Percentiles rank a stretch among this genome's conserved stretches.
Conservation (phyloP, 1,140 invertebrate genomes). For the Monochamus saltuarius region DNA sequence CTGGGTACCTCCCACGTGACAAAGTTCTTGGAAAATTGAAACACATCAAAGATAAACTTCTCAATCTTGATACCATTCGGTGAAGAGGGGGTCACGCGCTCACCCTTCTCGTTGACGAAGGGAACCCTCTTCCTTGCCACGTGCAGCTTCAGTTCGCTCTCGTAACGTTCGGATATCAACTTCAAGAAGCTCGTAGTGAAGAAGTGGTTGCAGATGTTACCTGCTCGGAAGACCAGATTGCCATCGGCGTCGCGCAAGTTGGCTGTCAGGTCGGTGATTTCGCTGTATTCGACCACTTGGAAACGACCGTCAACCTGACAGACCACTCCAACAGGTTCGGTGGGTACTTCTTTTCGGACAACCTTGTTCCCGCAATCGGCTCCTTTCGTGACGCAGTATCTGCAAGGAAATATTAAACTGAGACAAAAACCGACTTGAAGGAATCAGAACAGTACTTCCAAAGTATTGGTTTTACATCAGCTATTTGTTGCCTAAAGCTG, state of each 20-base stretch:
- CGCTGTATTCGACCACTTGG: constrained; percentile 96
- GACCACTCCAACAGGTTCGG: constrained; percentile 93
- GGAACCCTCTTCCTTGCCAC: constrained; percentile 98
- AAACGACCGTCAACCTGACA: constrained; percentile 85
- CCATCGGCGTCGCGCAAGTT: constrained; percentile 77
- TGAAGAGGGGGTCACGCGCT: constrained; percentile 70
- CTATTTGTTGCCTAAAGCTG: too few relatives aligned
- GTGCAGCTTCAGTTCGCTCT: constrained; percentile 81
- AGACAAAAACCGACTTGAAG: neutral
- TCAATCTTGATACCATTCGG: constrained; percentile 98
- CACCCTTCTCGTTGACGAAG: constrained; percentile 73
- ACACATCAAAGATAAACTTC: constrained; percentile 99
- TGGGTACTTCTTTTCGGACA: constrained; percentile 86
- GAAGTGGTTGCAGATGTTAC: constrained; percentile 98
- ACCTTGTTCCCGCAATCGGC: constrained; percentile 80
- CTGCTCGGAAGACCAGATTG: constrained; percentile 82
- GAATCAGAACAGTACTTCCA: too few relatives aligned
- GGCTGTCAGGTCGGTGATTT: constrained; percentile 86
- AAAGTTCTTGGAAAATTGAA: constrained; percentile 87
- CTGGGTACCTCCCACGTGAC: constrained; percentile 91
- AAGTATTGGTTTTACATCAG: too few relatives aligned
- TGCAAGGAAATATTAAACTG: neutral
- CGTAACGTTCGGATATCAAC: constrained; percentile 52
- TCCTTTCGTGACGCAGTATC: constrained; percentile 12
- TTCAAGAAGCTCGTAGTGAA: constrained; percentile 87